Percentiles rank a stretch among this genome's conserved stretches.
These are phyloP conservation scores for Euthynnus affinis DNA, from an alignment of 2,797 vertebrate genomes.

Conservation along the genomic window DNA sequence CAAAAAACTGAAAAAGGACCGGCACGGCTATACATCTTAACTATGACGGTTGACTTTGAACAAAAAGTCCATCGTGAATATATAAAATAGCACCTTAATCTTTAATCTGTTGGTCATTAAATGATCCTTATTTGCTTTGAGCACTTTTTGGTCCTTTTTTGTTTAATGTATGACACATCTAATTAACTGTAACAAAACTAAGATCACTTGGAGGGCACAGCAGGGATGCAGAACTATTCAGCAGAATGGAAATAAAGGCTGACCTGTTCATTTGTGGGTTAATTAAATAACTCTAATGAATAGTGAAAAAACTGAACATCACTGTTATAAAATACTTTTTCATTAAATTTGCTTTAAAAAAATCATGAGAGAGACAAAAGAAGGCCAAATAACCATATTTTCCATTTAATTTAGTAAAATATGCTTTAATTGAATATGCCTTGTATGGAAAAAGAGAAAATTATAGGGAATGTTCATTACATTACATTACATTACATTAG, in stretches of 20 bases:
- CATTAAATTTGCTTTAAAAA: not conserved
- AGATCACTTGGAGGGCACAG: not conserved
- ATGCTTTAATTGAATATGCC: not conserved
- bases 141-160: not conserved
- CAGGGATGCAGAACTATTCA: not conserved
- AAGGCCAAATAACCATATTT: not conserved
- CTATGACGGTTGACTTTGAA: not conserved
- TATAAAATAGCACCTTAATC: not conserved
- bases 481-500: too few relatives aligned
- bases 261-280: conserved; percentile 22
- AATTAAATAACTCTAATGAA: conserved; percentile 31
- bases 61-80: not conserved
- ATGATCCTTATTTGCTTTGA: conserved; percentile 1
- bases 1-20: not conserved
- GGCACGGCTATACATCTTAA: not conserved
- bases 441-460: not conserved
- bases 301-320: not conserved
- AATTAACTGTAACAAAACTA: not conserved
- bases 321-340: not conserved
- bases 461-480: not conserved
- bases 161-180: not conserved
- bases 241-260: conserved; percentile 1
- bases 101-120: not conserved
- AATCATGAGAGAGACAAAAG: too few relatives aligned
- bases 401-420: not conserved